Evolutionary conservation across 2,888 invertebrate species (phyloP).

Genomic region (Creontiades dilutus): DNA sequence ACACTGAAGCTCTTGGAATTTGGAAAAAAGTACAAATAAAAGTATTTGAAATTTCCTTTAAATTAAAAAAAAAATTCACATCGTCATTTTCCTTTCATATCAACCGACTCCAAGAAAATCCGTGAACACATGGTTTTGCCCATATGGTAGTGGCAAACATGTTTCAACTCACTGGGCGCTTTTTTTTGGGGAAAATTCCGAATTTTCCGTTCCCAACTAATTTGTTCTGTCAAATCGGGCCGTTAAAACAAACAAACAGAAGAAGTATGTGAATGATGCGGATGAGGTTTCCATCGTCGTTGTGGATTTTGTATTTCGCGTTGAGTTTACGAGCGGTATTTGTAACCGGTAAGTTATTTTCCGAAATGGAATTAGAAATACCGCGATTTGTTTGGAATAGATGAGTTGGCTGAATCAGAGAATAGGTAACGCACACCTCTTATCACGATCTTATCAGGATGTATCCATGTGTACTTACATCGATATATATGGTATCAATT

Average conservation of each 20-base stretch:
- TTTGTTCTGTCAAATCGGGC: slow-evolving; percentile 10
- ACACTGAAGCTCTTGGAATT: background rate
- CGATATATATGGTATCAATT: too few relatives aligned
- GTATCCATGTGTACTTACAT: too few relatives aligned
- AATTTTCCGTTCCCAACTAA: background rate
- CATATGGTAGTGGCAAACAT: slow-evolving; percentile 39
- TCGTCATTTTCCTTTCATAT: background rate
- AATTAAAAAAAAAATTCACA: background rate
- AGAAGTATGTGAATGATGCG: slow-evolving; percentile 26
- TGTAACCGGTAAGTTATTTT: background rate
- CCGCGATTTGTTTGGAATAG: too few relatives aligned
- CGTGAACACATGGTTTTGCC: background rate
- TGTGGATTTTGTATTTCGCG: slow-evolving; percentile 1
- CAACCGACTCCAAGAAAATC: background rate
- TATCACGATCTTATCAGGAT: too few relatives aligned
- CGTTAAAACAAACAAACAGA: background rate
- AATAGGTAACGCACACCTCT: too few relatives aligned
- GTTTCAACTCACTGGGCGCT: background rate
- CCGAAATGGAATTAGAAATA: too few relatives aligned
- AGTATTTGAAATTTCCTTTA: background rate
- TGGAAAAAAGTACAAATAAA: background rate
- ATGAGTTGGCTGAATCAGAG: too few relatives aligned
- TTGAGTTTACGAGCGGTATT: background rate
- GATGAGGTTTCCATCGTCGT: slow-evolving; percentile 12
- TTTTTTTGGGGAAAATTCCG: background rate